phyloP scores from a whole-genome alignment of 1,140 invertebrate genomes.

The Apolygus lucorum region DNA sequence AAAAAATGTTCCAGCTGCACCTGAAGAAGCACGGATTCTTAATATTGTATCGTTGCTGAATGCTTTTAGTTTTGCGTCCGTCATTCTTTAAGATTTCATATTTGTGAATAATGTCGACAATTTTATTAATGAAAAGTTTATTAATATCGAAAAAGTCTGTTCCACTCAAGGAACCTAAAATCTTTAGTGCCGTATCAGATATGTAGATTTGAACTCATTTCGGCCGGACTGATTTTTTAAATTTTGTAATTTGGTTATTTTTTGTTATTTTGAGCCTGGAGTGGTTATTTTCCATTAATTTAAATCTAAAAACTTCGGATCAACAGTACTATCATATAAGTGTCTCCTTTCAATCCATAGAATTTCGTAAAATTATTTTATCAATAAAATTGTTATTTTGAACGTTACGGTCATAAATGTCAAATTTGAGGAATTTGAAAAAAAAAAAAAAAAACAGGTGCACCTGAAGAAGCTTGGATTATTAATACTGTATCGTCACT shows the following conservation, averaged over 20 bases:
- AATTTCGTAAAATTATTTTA: background rate
- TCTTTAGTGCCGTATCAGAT: no score
- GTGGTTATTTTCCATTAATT: background rate
- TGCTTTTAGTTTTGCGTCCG: no score
- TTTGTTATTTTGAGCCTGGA: background rate
- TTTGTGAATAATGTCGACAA: background rate
- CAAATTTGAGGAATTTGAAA: background rate
- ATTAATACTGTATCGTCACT: background rate
- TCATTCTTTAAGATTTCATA: no score
- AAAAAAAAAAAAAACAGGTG: background rate
- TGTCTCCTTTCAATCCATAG: background rate
- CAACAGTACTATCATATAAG: background rate
- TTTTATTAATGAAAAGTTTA: background rate
- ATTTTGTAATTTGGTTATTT: background rate
- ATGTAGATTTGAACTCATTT: background rate
- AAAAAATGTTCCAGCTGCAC: no score
- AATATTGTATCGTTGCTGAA: no score
- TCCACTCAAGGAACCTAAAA: no score
- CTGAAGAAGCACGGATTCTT: no score
- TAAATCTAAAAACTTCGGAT: background rate
- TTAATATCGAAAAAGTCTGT: background rate
- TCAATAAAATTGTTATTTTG: background rate
- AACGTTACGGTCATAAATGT: background rate
- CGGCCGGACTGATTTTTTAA: background rate
- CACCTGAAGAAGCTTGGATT: background rate